These are phyloP conservation scores for Brachyrhaphis roseni DNA, from an alignment of 2,797 vertebrate genomes.

Conservation along the genomic window DNA sequence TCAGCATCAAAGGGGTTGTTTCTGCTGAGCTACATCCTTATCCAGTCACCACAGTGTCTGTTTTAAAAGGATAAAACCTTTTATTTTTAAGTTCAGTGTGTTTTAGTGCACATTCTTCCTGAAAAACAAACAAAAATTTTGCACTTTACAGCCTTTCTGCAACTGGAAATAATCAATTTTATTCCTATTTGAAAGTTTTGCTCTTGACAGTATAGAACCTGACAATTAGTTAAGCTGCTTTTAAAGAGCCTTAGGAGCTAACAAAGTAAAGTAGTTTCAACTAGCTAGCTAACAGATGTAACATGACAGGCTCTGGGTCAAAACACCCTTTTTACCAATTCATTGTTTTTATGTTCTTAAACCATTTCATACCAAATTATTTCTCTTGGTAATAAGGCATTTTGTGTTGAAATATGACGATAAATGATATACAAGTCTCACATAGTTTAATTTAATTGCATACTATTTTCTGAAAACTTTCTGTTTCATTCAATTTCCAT, in stretches of 20 bases:
- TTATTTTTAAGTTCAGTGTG: neutral
- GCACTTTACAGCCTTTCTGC: neutral
- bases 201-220: neutral
- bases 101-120: neutral
- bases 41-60: neutral
- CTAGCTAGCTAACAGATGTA: neutral
- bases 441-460: neutral
- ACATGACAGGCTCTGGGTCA: neutral
- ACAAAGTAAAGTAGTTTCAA: neutral
- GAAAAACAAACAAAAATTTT: neutral
- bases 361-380: neutral
- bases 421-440: neutral
- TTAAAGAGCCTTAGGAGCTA: neutral
- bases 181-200: neutral
- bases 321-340: neutral
- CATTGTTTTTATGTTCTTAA: neutral
- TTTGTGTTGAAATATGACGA: neutral
- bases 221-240: neutral
- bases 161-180: neutral
- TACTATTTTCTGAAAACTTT: neutral
- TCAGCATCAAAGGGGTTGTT: conserved; percentile 15
- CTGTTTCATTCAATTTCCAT: neutral
- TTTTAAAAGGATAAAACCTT: neutral
- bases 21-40: conserved; percentile 14
- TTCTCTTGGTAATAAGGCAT: neutral